Evolutionary conservation across 1,140 invertebrate species (phyloP), one percentile per base, ranked within the genome.

Genomic region (Drosophila pseudoobscura): DNA sequence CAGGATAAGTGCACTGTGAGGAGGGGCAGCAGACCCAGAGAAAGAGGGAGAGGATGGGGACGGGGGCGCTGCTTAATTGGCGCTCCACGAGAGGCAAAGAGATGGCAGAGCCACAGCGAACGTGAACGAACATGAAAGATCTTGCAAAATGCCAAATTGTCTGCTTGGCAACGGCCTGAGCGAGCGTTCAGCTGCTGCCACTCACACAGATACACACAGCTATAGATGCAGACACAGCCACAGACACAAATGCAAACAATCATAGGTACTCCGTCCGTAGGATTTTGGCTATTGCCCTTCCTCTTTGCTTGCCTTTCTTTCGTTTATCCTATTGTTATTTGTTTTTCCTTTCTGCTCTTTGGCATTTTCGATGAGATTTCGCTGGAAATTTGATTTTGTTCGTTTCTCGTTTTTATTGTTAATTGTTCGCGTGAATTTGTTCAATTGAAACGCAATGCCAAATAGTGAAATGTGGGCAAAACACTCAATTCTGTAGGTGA

Each of bases 351-450:
- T 62, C 35, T 39, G 35, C 35, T 39, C 35, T 39, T 39, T 39
- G 35, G 35, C 35, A 39, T 60, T 49, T 63, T 65, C 46, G 52
- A 63, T 69, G 63, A 59, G 69, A 63, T 79, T 79, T 79, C 77
- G 39, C 55, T 73, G 77, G 77, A 79, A 79, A 79, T 79, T 79
- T 75, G 70, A 75, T 79, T 74, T 79, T 63, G 69, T 62, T 60
- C 60, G 76, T 58, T 55, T 71, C 26, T 59, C 39, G 51, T 49
- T 73, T 74, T 77, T 72, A 74, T 90, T 89, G 82, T 90, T 90
- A 90, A 90, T 90, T 90, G 87, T 90, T 90, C 78, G 78, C 82
- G 87, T 83, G 87, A 90, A 90, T 90, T 90, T 89, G 69, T 89
- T 88, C 84, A 89, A 89, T 88, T 90, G 82, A 79, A 90, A 80